Percentiles rank a stretch among this genome's conserved stretches.
Conservation (phyloP, 2,113 vertebrate genomes). For the Macheiramphus alcinus region DNA sequence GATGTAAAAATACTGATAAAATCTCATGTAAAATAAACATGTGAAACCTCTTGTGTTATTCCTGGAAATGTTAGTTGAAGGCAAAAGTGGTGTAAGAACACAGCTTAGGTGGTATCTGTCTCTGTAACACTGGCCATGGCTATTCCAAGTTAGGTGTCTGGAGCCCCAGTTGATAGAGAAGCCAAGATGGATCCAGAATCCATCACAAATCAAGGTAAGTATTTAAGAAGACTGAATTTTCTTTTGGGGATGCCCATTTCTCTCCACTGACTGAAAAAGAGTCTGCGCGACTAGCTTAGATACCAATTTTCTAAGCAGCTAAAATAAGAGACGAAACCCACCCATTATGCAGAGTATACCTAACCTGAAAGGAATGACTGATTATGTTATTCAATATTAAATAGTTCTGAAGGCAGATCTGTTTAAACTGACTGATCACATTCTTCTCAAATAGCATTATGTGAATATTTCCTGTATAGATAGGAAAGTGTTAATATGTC, state of each 20-base stretch:
- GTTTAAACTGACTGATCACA: background rate
- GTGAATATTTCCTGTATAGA: background rate
- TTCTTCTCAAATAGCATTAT: background rate
- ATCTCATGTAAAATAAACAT: background rate
- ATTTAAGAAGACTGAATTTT: background rate
- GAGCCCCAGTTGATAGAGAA: background rate
- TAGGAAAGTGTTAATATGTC: background rate
- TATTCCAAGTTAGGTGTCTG: background rate
- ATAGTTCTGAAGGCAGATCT: background rate
- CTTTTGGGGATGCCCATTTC: background rate
- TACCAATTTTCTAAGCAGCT: background rate
- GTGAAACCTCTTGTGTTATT: background rate
- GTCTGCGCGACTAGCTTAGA: background rate
- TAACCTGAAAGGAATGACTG: constrained; percentile 19
- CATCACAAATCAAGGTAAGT: background rate
- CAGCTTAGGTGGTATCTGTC: background rate
- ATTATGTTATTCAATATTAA: background rate
- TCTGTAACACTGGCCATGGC: background rate
- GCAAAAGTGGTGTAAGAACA: background rate
- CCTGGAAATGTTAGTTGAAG: background rate
- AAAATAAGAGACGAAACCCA: constrained; percentile 17
- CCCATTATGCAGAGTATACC: background rate
- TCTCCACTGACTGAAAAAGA: background rate
- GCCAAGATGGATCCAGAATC: background rate
- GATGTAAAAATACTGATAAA: background rate